Evolutionary conservation across 2,797 vertebrate genomes (phyloP).

Genomic region (Vipera ursinii): DNA sequence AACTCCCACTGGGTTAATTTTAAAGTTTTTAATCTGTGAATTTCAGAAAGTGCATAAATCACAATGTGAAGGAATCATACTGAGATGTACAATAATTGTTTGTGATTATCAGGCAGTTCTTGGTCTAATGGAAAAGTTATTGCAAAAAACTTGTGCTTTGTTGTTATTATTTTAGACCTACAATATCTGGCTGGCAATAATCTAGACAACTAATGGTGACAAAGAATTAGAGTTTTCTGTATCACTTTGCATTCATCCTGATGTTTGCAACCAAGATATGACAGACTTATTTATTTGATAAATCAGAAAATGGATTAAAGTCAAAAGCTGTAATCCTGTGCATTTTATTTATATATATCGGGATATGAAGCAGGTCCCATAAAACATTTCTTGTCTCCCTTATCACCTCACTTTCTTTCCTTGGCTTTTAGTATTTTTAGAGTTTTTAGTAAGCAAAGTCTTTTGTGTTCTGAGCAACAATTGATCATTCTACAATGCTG

Average conservation of each 20-base stretch:
- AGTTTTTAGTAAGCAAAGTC: neutral
- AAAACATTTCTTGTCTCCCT: neutral
- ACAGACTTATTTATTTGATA: neutral
- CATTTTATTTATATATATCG: neutral
- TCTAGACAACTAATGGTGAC: neutral
- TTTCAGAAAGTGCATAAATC: conserved; percentile 62
- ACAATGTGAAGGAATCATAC: conserved; percentile 44
- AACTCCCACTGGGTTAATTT: conserved; percentile 61
- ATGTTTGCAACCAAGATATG: neutral
- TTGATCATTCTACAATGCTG: neutral
- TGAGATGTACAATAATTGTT: conserved; percentile 54
- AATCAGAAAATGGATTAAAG: conserved; percentile 17
- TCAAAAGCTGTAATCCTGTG: neutral
- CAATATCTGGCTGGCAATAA: neutral
- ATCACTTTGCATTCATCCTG: neutral
- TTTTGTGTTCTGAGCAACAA: neutral
- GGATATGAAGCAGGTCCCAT: neutral
- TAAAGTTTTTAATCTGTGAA: conserved; percentile 59
- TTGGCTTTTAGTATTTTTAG: neutral
- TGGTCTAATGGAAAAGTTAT: conserved; percentile 53
- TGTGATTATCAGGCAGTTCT: conserved; percentile 59
- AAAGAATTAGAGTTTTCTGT: neutral
- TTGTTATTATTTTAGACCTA: neutral
- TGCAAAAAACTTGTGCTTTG: conserved; percentile 40
- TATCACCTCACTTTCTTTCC: neutral